Percentiles rank a stretch among this genome's conserved stretches.
phyloP scores from a whole-genome alignment of 2,797 vertebrate genomes.

The Corythornis leucogaster region DNA sequence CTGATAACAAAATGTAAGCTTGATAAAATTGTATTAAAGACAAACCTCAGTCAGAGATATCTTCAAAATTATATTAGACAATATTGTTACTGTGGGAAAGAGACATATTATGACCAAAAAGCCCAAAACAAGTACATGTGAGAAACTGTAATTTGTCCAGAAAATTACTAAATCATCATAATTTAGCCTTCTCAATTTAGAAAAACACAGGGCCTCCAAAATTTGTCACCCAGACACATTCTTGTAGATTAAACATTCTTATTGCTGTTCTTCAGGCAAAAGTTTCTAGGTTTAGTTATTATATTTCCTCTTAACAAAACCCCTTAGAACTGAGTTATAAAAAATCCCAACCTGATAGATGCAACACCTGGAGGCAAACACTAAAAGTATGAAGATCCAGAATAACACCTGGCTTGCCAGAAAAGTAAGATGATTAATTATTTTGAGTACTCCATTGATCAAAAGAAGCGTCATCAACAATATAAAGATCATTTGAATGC shows the following conservation, averaged over 20 bases:
- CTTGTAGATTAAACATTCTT: not conserved
- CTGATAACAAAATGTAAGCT: not conserved
- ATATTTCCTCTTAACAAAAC: not conserved
- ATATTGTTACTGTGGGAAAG: slow-evolving; percentile 1
- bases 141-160: not conserved
- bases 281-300: not conserved
- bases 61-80: not conserved
- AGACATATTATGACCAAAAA: not conserved
- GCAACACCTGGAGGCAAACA: slow-evolving; percentile 10
- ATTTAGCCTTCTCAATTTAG: not conserved
- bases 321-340: not conserved
- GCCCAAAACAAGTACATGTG: not conserved
- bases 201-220: not conserved
- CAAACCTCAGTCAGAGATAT: not conserved
- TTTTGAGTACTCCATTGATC: slow-evolving; percentile 4
- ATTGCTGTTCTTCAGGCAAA: not conserved
- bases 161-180: not conserved
- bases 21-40: slow-evolving; percentile 24
- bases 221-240: not conserved
- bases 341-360: not conserved
- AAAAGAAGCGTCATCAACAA: slow-evolving; percentile 34
- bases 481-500: slow-evolving; percentile 5
- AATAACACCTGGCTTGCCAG: slow-evolving; percentile 38
- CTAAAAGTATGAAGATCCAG: not conserved
- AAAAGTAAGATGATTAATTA: slow-evolving; percentile 36